Percentiles rank a stretch among this genome's conserved stretches.
phyloP scores from a whole-genome alignment of 2,797 vertebrate species.

The Clamator glandarius region DNA sequence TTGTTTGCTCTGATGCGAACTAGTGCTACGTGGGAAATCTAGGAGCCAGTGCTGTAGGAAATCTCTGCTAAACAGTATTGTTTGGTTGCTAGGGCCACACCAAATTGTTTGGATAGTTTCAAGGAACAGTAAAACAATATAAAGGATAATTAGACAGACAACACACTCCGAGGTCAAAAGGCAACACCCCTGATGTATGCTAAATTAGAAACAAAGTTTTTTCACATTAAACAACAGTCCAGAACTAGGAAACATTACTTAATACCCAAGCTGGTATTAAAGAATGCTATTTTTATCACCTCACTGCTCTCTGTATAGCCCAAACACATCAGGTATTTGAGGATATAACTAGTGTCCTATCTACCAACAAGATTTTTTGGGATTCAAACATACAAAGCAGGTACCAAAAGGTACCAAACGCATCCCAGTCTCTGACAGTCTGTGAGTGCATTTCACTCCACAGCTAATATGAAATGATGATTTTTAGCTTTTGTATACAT shows the following conservation, averaged over 20 bases:
- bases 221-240: neutral
- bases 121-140: constrained; percentile 63
- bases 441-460: no score
- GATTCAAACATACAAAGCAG: neutral
- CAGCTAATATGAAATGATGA: no score
- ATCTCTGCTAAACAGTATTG: constrained; percentile 58
- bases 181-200: neutral
- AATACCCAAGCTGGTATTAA: neutral
- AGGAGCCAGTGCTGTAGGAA: constrained; percentile 52
- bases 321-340: neutral
- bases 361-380: neutral
- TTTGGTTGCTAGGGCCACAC: constrained; percentile 62
- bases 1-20: constrained; percentile 62
- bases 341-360: neutral
- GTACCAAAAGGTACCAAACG: neutral
- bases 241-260: neutral
- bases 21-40: constrained; percentile 57
- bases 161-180: constrained; percentile 20
- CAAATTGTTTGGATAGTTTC: constrained; percentile 60
- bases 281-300: neutral
- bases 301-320: neutral
- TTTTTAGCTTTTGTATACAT: no score
- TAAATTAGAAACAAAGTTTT: neutral
- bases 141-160: constrained; percentile 45
- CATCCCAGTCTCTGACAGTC: no score